These are phyloP conservation scores for Nasonia vitripennis DNA, from an alignment of 1,140 invertebrate genomes.

Conservation along the genomic window DNA sequence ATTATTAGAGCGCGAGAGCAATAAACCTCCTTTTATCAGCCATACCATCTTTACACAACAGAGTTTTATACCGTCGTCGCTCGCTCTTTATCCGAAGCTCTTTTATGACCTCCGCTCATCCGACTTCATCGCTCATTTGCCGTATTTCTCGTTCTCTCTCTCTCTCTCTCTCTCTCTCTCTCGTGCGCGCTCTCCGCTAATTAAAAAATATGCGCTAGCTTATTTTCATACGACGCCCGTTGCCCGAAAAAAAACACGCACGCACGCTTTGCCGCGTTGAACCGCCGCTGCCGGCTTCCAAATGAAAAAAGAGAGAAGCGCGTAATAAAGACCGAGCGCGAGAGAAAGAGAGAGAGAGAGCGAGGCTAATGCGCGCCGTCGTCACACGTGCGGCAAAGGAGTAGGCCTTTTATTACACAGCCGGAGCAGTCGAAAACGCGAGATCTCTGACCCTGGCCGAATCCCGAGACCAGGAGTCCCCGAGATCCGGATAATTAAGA, in stretches of 20 bases:
- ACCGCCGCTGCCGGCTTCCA: not conserved
- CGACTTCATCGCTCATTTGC: conserved; percentile 39
- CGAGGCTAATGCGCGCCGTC: not conserved
- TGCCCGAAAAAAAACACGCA: not conserved
- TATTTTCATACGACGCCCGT: conserved; percentile 30
- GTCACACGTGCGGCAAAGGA: not conserved
- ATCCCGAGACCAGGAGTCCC: not conserved
- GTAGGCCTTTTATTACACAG: conserved; percentile 15
- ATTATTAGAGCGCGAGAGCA: conserved; percentile 38
- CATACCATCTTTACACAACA: conserved; percentile 40
- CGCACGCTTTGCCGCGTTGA: not conserved
- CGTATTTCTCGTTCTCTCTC: conserved; percentile 20
- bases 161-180: not conserved
- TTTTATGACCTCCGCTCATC: conserved; percentile 47
- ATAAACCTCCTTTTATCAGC: conserved; percentile 47
- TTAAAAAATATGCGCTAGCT: conserved; percentile 46
- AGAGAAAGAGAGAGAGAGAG: no score
- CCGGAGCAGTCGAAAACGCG: not conserved
- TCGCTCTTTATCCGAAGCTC: conserved; percentile 37
- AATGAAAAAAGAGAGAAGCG: conserved; percentile 4
- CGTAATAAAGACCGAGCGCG: not conserved
- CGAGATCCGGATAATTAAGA: conserved; percentile 40
- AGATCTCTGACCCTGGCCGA: not conserved
- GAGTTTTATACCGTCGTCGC: conserved; percentile 26
- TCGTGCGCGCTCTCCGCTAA: conserved; percentile 16